Evolutionary conservation across 1,140 invertebrate species (phyloP).

Genomic region (Campodea augens): DNA sequence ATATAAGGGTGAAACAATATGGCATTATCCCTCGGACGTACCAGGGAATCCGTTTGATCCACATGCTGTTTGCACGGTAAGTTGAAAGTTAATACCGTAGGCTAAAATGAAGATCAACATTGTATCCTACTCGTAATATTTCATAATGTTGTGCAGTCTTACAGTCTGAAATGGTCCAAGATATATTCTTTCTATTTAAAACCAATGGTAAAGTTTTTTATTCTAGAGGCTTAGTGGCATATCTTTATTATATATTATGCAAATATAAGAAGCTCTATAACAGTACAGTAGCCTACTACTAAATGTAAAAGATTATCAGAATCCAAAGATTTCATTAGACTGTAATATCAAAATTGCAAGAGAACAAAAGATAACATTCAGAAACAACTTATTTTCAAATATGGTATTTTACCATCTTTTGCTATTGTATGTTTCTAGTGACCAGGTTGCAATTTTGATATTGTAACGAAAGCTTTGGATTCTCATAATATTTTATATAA

Average conservation of each 20-base stretch:
- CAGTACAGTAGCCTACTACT: too few relatives aligned
- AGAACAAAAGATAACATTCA: too few relatives aligned
- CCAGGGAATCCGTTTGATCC: constrained; percentile 82
- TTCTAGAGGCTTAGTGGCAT: not conserved
- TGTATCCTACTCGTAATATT: constrained; percentile 7
- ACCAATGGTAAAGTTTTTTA: not conserved
- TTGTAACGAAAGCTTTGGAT: too few relatives aligned
- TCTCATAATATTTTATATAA: too few relatives aligned
- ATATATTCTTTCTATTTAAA: constrained; percentile 1
- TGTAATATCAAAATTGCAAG: too few relatives aligned
- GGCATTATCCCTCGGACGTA: constrained; percentile 85
- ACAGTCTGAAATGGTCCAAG: not conserved
- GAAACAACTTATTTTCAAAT: too few relatives aligned
- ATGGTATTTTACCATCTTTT: too few relatives aligned
- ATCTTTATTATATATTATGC: not conserved
- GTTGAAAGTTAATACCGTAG: constrained; percentile 9
- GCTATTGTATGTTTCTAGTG: too few relatives aligned
- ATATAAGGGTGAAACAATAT: constrained; percentile 83
- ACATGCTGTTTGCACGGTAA: constrained; percentile 84
- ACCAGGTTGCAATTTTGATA: too few relatives aligned
- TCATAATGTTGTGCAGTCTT: not conserved
- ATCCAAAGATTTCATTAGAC: too few relatives aligned
- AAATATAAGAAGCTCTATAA: too few relatives aligned
- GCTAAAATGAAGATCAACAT: not conserved
- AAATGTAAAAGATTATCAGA: too few relatives aligned